These are phyloP conservation scores for Emydoidea blandingii DNA, from an alignment of 2,797 vertebrate species.

Conservation along the genomic window DNA sequence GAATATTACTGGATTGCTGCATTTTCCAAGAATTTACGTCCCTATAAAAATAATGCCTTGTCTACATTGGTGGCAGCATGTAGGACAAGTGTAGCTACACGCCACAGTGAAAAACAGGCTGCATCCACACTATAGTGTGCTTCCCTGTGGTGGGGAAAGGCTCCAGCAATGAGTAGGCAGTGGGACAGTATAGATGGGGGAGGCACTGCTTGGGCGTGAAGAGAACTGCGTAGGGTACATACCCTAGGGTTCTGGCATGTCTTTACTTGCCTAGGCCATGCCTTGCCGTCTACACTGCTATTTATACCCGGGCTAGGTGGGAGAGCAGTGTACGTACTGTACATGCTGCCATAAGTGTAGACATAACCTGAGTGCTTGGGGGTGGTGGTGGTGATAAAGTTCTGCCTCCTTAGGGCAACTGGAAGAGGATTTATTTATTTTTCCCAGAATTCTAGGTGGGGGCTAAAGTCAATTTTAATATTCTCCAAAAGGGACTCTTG, in stretches of 20 bases:
- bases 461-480: not conserved
- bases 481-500: not conserved
- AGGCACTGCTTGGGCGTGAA: not conserved
- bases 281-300: not conserved
- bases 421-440: not conserved
- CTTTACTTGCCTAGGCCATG: not conserved
- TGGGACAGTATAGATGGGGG: not conserved
- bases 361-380: not conserved
- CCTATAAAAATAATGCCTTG: not conserved
- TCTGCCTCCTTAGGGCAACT: not conserved
- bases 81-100: not conserved
- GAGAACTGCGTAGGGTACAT: not conserved
- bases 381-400: not conserved
- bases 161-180: not conserved
- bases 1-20: not conserved
- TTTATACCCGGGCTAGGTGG: not conserved
- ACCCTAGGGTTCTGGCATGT: not conserved
- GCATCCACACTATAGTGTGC: not conserved
- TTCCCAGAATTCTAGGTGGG: not conserved
- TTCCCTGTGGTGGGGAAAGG: not conserved
- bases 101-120: not conserved
- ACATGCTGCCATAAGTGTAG: not conserved
- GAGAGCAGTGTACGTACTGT: not conserved
- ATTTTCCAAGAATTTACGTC: not conserved
- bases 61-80: not conserved